Base-by-base conservation (phyloP, 2,888 invertebrate genomes). In the Philaethria dido region DNA sequence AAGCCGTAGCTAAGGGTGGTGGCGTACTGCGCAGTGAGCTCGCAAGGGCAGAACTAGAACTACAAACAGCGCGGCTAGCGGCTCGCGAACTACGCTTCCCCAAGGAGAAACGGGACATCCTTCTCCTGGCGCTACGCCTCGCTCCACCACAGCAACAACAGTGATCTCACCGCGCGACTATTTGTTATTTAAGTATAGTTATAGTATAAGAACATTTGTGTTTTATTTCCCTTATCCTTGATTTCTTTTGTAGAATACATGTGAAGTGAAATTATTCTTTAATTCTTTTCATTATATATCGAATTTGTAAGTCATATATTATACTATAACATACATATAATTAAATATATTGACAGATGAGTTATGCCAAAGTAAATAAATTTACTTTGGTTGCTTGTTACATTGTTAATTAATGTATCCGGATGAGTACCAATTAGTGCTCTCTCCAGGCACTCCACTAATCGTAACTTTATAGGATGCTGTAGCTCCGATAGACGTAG, bases 61-160 rank as follows among this genome's bases (percentile, higher is more conserved):
- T 98, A 69, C 97, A 78, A 88, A 98, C 85, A 87, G 97, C 98
- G 14, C 93, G 98, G 71, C 94, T 98, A 70, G 97, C 98, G 62
- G 98, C 98, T 0, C 94, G 98, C 64, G 98, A 98, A 82, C 93
- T 98, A 39, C 94, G 98, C 82, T 98, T 98, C 90, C 98, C 98
- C 65, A 98, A 98, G 89, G 98, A 98, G 88, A 98, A 98, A 86
- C 96, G 98, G 84, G 98, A 98, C 87, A 98, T 98, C 82, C 93
- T 98, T 60, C 96, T 97, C 93, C 94, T 98, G 80, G 98, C 98
- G 95, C 97, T 97, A 79, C 97, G 98, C 86, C 95, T 97, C 76
- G 94, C 87, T 44, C 88, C 92, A 70, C 87, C 88, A 73, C 85
- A 83, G 80, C 86, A 84, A 81, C 84, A 86, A 87, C 90, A 91